Base-by-base conservation (phyloP, 2,113 vertebrate species). In the Myrmophylax atrothorax region DNA sequence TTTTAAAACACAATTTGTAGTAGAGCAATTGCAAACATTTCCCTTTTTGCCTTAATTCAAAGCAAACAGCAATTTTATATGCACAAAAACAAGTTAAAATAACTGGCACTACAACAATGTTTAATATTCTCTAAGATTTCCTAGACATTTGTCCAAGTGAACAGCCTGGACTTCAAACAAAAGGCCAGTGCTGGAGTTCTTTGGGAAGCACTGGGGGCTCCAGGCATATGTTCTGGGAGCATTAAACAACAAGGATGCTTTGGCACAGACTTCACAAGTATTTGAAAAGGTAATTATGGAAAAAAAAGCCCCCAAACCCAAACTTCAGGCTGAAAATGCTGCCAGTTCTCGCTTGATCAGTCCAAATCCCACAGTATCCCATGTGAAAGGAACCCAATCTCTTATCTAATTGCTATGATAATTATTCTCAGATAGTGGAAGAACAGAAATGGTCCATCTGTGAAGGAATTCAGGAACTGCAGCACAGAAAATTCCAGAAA, bases 331-430 rank as follows among this genome's bases (percentile, higher is more conserved):
- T n/a, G 50, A 73, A 74, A 90, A 89, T 31, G 44, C 7, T 11
- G 60, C 53, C 76, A 66, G 38, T 40, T 88, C 52, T 80, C 29
- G 55, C 70, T 60, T 29, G 1, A 69, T 73, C 67, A 50, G 35
- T 66, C 77, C 55, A 73, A 84, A 94, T 82, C 63, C 49, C 25
- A 23, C 35, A 42, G 42, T 31, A 85, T 80, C 87, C 72, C 75
- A 37, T 7, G 38, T 35, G 91, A 83, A 93, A 91, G 23, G 66
- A 96, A 83, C 50, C 64, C 42, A 76, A 56, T 59, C 72, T 62
- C 78, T 91, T 28, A 64, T 82, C 58, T 91, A 85, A 94, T 86
- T 95, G 75, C 67, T 69, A 9, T 52, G 55, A 88, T 85, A 91
- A 93, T 94, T 91, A 55, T 83, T 84, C 77, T 84, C 50, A n/a